These are phyloP conservation scores for Dermolepida albohirtum DNA, from an alignment of 2,888 invertebrate species.

Conservation along the genomic window DNA sequence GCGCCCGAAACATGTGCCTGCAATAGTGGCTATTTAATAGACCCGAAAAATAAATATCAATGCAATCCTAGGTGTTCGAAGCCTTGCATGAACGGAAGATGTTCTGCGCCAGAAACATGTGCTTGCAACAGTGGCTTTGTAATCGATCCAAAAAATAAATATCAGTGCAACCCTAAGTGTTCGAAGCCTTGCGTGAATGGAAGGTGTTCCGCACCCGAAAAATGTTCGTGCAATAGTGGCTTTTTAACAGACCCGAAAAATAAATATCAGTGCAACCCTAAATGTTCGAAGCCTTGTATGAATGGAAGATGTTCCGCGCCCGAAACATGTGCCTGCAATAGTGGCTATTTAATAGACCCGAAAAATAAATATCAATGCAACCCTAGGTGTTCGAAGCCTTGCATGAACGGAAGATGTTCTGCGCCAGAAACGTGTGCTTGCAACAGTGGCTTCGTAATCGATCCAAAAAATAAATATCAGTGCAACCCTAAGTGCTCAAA, in stretches of 20 bases:
- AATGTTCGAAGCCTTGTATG: constrained; percentile 44
- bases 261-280: constrained; percentile 43
- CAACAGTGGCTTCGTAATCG: constrained; percentile 31
- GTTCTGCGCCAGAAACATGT: constrained; percentile 47
- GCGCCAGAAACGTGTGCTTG: constrained; percentile 47
- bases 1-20: constrained; percentile 55
- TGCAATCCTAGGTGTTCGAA: constrained; percentile 47
- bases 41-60: constrained; percentile 43
- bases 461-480: constrained; percentile 43
- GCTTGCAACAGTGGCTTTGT: constrained; percentile 41
- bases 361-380: constrained; percentile 49
- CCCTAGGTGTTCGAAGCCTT: constrained; percentile 51
- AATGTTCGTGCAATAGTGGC: constrained; percentile 45
- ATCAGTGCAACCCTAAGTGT: constrained; percentile 47
- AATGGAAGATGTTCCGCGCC: constrained; percentile 44
- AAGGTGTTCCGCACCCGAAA: constrained; percentile 43
- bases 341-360: constrained; percentile 38
- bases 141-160: constrained; percentile 35
- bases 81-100: constrained; percentile 44
- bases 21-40: constrained; percentile 22
- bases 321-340: constrained; percentile 46
- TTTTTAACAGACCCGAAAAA: constrained; percentile 42
- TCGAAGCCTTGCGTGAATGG: constrained; percentile 45
- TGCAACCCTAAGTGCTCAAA: constrained; percentile 45
- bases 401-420: constrained; percentile 51